Evolutionary conservation across 2,113 vertebrate genomes (phyloP), one percentile per base, ranked within the genome.

Genomic region (Pseudolaguvia tuberculata): DNA sequence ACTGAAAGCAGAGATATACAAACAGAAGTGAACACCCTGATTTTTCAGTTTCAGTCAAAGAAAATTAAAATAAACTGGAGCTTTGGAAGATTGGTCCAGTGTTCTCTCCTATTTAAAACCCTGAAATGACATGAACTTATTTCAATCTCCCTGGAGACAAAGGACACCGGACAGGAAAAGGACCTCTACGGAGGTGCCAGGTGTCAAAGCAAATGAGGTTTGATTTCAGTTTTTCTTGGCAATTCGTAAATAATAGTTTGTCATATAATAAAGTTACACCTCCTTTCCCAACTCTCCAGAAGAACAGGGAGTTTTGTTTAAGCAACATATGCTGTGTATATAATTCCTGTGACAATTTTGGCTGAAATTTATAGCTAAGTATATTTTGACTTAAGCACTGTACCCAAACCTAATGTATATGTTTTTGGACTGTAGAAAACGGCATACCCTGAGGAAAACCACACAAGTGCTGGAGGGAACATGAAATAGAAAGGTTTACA

Each of bases 71-170:
- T 61, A 72, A 68, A 79, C 20, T 31, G 20, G 14, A 2, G 14
- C 31, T n/a, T 52, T 10, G 39, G 21, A 51, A 15, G 48, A 17
- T 73, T 29, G 23, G n/a, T 52, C 31, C 23, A 72, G 10, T 13
- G 25, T 11, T 15, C 25, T 52, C 5, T 47, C 21, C 78, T 82
- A 80, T 84, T 83, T 82, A 78, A 82, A 85, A 73, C 73, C 35
- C 71, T 71, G 77, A 84, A 82, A 80, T 82, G 81, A 80, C 75
- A 79, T 52, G 72, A 71, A 71, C 58, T 70, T 79, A 77, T 80
- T 21, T 42, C n/a, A 75, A 11, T 79, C 73, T 57, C 81, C 79
- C 78, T 73, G 72, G 79, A 76, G 63, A 80, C 73, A 55, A 53
- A 73, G 73, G 79, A 66, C 51, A 21, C 55, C 48, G 35, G 62